phyloP scores from a whole-genome alignment of 92 coral and sea anemone genomes.

The Diadumene lineata region DNA sequence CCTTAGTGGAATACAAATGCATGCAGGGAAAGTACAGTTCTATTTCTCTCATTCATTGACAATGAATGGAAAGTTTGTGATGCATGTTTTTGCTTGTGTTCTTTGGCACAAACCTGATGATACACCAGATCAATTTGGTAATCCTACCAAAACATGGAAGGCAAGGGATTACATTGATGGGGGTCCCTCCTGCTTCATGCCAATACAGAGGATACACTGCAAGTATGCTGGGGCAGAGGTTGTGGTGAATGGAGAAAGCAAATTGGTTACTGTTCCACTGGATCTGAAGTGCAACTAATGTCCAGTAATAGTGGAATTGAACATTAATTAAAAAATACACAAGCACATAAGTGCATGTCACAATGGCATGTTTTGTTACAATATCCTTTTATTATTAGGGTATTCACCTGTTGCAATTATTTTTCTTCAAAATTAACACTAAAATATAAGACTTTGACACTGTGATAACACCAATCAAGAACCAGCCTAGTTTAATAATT shows the following conservation, averaged over 20 bases:
- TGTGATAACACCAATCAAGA: too few species aligned
- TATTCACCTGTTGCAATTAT: too few species aligned
- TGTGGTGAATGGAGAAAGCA: not conserved
- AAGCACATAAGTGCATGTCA: not conserved
- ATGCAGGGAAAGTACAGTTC: conserved; percentile 25
- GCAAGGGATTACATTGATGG: conserved; percentile 39
- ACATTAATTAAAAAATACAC: not conserved
- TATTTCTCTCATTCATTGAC: conserved; percentile 21
- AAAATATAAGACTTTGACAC: too few species aligned
- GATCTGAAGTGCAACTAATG: conserved; percentile 6
- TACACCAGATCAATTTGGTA: conserved; percentile 42
- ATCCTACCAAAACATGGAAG: conserved; percentile 42
- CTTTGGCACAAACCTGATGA: conserved; percentile 48
- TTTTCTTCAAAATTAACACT: too few species aligned
- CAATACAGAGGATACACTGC: conserved; percentile 51
- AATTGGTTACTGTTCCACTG: conserved; percentile 18
- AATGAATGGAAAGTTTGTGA: conserved; percentile 15
- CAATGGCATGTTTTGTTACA: too few species aligned
- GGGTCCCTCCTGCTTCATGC: conserved; percentile 54
- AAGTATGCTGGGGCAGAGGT: conserved; percentile 34
- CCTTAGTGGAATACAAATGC: not conserved
- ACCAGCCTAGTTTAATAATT: too few species aligned
- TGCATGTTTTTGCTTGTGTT: conserved; percentile 63
- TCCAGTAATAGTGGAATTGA: not conserved
- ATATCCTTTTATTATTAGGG: too few species aligned